Evolutionary conservation across 2,797 vertebrate genomes (phyloP).

Genomic region (Malurus splendens): DNA sequence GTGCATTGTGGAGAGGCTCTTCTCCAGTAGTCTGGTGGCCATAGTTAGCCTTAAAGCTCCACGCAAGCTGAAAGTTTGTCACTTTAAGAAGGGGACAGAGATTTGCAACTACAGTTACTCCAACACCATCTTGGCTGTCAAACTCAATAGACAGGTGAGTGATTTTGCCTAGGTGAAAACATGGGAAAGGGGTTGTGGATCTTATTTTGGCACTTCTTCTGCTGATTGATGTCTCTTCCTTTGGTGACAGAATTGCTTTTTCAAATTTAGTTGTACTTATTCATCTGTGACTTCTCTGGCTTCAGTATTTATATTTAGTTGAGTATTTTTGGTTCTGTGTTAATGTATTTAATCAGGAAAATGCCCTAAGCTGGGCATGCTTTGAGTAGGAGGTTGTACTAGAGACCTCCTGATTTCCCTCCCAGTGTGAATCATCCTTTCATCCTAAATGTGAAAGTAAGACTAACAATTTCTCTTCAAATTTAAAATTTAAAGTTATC

Average conservation of each 20-base stretch:
- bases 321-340: not conserved
- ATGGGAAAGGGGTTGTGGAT: not conserved
- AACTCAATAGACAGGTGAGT: conserved; percentile 92
- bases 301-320: not conserved
- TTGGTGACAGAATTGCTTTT: not conserved
- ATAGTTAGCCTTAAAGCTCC: conserved; percentile 98
- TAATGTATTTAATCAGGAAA: not conserved
- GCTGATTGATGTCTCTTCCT: not conserved
- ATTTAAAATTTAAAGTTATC: not conserved
- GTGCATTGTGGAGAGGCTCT: conserved; percentile 95
- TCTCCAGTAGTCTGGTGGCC: conserved; percentile 96
- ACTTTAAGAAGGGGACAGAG: conserved; percentile 98
- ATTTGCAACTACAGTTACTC: conserved; percentile 99
- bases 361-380: not conserved
- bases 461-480: not conserved
- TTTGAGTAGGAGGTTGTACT: not conserved
- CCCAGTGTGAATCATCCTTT: not conserved
- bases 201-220: not conserved
- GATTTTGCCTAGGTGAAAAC: not conserved
- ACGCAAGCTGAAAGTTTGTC: conserved; percentile 96
- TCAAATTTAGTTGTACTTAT: not conserved
- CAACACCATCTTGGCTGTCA: conserved; percentile 97
- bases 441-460: not conserved
- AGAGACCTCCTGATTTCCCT: not conserved
- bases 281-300: not conserved